These are phyloP conservation scores for Dipodomys stephensi DNA, from an alignment of 2,113 vertebrate genomes.

Conservation along the genomic window DNA sequence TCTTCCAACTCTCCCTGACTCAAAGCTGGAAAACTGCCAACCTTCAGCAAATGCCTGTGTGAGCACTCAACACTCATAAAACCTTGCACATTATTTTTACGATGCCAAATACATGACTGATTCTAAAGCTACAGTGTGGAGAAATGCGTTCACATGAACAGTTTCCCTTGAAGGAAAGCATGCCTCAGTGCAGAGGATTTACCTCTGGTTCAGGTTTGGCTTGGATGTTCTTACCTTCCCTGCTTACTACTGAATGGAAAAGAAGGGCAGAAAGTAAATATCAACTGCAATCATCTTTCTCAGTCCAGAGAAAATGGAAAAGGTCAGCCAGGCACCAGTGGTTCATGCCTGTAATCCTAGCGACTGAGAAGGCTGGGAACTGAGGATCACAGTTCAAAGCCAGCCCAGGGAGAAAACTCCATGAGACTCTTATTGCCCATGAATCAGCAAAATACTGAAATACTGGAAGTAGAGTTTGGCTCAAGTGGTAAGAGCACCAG, in stretches of 20 bases:
- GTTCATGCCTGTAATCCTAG: no score
- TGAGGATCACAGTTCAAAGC: no score
- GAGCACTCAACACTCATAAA: background rate
- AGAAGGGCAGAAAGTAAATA: background rate
- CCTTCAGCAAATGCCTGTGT: background rate
- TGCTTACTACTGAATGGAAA: no score
- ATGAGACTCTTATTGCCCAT: no score
- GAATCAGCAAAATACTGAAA: no score
- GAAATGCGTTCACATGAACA: background rate
- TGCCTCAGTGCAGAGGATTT: background rate
- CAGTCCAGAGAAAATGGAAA: background rate
- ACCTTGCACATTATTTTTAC: conserved; percentile 1
- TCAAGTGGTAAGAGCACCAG: no score
- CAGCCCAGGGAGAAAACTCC: no score
- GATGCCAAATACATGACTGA: background rate
- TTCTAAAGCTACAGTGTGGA: conserved; percentile 7
- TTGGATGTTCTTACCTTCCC: conserved; percentile 6
- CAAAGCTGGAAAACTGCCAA: background rate
- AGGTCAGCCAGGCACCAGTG: no score
- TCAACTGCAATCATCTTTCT: background rate
- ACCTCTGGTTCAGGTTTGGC: conserved; percentile 47
- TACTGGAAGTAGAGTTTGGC: no score
- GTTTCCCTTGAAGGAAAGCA: background rate
- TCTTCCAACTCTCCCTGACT: no score
- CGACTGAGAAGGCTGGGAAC: no score